phyloP scores from a whole-genome alignment of 2,888 invertebrate species.

The Plebejus argus region DNA sequence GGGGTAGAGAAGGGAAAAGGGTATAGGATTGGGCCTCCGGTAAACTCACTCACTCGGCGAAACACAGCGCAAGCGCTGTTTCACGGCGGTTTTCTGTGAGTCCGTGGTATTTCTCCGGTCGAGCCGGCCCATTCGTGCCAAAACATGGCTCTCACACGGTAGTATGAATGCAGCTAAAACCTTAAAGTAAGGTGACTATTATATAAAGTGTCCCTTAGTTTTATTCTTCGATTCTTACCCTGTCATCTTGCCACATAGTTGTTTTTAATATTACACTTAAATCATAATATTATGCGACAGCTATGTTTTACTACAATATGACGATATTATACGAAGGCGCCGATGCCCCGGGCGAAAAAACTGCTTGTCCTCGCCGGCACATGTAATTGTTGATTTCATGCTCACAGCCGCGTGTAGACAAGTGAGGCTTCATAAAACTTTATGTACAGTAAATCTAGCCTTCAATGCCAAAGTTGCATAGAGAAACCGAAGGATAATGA shows the following conservation, averaged over 20 bases:
- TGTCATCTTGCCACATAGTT: background rate
- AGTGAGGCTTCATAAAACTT: background rate
- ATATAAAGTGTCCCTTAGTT: too few species aligned
- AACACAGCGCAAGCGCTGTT: too few species aligned
- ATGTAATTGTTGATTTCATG: constrained; percentile 25
- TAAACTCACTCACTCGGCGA: too few species aligned
- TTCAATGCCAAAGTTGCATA: background rate
- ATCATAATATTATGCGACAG: background rate
- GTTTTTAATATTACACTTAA: background rate
- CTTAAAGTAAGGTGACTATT: too few species aligned
- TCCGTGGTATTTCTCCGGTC: too few species aligned
- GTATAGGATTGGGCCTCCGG: too few species aligned
- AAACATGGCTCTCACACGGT: too few species aligned
- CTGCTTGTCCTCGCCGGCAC: background rate
- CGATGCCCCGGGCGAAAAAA: background rate
- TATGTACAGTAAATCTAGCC: background rate
- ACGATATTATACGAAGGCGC: constrained; percentile 8
- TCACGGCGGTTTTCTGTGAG: too few species aligned
- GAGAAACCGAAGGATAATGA: background rate
- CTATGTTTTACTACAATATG: background rate
- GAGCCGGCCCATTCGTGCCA: too few species aligned
- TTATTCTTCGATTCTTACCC: background rate
- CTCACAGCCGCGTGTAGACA: background rate
- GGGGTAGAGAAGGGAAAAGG: too few species aligned
- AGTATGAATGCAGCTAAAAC: too few species aligned